phyloP scores from a whole-genome alignment of 2,888 invertebrate species.

The Limnephilus lunatus region DNA sequence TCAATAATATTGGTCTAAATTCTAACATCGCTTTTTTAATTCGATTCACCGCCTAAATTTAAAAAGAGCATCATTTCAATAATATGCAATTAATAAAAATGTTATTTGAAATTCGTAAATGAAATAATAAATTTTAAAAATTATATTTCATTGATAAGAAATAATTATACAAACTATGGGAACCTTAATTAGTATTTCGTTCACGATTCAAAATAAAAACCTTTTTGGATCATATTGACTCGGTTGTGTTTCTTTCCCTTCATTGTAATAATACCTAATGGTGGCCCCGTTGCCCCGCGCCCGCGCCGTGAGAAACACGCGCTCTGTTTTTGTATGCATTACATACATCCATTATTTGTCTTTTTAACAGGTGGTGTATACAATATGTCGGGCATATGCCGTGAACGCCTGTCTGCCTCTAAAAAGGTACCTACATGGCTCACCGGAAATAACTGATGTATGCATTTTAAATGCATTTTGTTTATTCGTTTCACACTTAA shows the following conservation, averaged over 20 bases:
- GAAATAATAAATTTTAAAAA: too few species aligned
- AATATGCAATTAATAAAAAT: too few species aligned
- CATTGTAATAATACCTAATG: background rate
- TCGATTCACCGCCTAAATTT: too few species aligned
- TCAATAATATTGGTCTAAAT: too few species aligned
- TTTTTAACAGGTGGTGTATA: conserved; percentile 28
- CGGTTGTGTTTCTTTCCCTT: background rate
- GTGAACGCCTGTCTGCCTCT: background rate
- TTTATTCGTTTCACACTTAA: background rate
- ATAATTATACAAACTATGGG: too few species aligned
- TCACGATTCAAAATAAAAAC: background rate
- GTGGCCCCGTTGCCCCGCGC: too few species aligned
- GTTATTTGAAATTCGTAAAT: too few species aligned
- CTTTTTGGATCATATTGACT: background rate
- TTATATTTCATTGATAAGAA: too few species aligned
- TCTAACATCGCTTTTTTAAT: too few species aligned
- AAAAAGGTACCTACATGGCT: background rate
- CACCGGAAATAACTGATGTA: background rate
- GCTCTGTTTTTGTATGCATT: conserved; percentile 33
- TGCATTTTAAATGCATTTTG: background rate
- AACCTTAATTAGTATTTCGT: background rate
- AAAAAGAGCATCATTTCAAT: too few species aligned
- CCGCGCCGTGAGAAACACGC: conserved; percentile 7
- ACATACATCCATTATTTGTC: conserved; percentile 8
- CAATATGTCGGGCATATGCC: conserved; percentile 3